Evolutionary conservation across 1,140 invertebrate species (phyloP), one percentile per base, ranked within the genome.

Genomic region (Hycleus cichorii): DNA sequence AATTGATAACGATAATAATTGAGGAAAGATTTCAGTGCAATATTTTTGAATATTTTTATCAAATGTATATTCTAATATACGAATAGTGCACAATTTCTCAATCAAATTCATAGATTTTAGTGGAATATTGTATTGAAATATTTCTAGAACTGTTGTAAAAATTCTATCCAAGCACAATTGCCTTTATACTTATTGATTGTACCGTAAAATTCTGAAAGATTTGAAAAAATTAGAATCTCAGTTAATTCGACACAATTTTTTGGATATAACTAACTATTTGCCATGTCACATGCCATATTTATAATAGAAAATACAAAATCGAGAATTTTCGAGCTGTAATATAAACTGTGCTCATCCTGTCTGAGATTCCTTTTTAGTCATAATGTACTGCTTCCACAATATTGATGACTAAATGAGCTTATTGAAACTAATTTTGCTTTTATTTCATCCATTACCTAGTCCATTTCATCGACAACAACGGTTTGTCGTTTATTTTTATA

Each of bases 301-400:
- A 67, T 4, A 42, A 42, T 8, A 42, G 10, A 11, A 69, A 64
- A 64, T 58, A 60, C 46, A 18, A 18, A 18, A 18, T 18, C 18
- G 18, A 18, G 18, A 18, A 18, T 18, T 18, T 18, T 18, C 40
- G 53, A 60, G 64, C 57, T 57, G 54, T 54, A 32, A 32, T 32
- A 32, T 32, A 32, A 32, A 50, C 49, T 51, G 18, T 45, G 54
- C 62, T 58, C 57, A 58, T 51, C 63, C 59, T 69, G 45, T 69
- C 62, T 58, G 59, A 64, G 66, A 67, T 66, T 68, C 60, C 60
- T 32, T 32, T 32, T 69, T 69, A 64, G 64, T 65, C 63, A 63
- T 63, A 32, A 65, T 69, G 65, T 69, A 69, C 64, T 67, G 67
- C 67, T 69, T 69, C 67, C 66, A 69, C 65, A 62, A 66, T 64